phyloP scores from a whole-genome alignment of 2,113 vertebrate genomes.

The Vidua chalybeata region DNA sequence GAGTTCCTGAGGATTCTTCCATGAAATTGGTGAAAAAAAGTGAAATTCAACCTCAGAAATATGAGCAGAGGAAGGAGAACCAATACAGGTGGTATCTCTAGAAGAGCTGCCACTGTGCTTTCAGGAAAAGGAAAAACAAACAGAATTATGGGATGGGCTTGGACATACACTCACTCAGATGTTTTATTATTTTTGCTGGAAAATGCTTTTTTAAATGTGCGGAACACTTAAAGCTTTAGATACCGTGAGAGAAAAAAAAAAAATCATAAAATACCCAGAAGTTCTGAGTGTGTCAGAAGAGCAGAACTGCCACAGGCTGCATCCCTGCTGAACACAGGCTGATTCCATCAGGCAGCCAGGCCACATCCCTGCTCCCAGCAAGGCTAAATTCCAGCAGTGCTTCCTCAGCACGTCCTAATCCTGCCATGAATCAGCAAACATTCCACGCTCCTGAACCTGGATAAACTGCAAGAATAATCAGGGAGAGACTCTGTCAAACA shows the following conservation, averaged over 20 bases:
- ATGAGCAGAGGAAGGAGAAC: neutral
- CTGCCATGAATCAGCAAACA: neutral
- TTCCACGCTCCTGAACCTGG: neutral
- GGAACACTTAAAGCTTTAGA: neutral
- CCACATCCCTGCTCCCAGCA: neutral
- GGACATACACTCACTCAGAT: neutral
- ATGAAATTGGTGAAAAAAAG: neutral
- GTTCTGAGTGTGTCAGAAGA: accelerated
- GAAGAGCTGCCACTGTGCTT: neutral
- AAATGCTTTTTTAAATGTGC: neutral
- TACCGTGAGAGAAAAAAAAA: neutral
- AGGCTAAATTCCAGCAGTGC: neutral
- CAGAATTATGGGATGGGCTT: accelerated
- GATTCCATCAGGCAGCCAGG: neutral
- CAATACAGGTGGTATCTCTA: accelerated
- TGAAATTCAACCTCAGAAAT: neutral
- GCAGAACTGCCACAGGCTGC: accelerated
- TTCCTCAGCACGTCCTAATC: neutral
- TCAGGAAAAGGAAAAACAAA: neutral
- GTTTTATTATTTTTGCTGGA: neutral
- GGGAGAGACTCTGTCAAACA: neutral
- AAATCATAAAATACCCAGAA: neutral
- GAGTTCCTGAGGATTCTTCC: neutral
- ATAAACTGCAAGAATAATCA: neutral
- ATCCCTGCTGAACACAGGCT: neutral